A percentile compares a stretch with the other conserved stretches of the same genome.
These are phyloP conservation scores for Agrenia bidenticulata DNA, from an alignment of 2,888 invertebrate genomes.

Conservation along the genomic window DNA sequence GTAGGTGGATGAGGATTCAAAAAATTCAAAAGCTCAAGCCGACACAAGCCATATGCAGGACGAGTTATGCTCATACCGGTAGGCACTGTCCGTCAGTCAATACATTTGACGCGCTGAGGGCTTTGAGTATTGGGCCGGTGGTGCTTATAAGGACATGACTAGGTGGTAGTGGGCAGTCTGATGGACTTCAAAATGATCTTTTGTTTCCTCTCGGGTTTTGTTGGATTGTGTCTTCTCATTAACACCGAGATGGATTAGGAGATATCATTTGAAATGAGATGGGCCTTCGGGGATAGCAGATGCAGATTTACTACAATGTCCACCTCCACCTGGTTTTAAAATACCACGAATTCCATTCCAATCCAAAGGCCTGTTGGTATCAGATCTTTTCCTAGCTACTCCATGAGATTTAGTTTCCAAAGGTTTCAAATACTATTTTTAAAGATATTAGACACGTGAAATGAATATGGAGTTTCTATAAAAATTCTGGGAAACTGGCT, in stretches of 20 bases:
- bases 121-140: no score
- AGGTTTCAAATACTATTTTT: no score
- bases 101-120: not conserved
- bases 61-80: no score
- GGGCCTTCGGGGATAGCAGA: conserved; percentile 8
- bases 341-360: no score
- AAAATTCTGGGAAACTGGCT: no score
- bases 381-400: no score
- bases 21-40: conserved; percentile 4
- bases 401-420: no score
- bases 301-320: no score
- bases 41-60: not conserved
- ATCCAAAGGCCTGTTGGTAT: no score
- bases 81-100: conserved; percentile 1
- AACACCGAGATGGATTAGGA: conserved; percentile 15
- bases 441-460: no score
- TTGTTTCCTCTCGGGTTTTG: conserved; percentile 4
- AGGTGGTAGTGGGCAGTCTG: not conserved
- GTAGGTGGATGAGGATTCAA: not conserved
- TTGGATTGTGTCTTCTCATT: conserved; percentile 19
- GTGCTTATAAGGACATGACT: conserved; percentile 1
- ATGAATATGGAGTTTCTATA: no score
- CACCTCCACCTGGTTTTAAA: no score
- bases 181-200: not conserved
- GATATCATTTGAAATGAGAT: not conserved